Conservation (phyloP, 64 coral and sea anemone species). For the Actinia equina region DNA sequence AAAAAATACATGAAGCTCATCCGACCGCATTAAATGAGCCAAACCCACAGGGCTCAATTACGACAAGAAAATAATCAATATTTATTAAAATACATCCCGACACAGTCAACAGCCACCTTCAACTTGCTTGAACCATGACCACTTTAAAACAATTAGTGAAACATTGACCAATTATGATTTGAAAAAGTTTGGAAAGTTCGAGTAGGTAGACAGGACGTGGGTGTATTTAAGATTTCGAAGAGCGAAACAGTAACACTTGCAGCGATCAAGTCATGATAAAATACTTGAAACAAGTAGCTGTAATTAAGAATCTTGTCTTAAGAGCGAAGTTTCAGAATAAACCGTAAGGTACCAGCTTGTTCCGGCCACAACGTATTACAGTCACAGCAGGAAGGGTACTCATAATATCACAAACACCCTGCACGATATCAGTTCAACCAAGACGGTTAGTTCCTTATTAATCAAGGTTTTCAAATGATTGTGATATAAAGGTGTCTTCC, state of each 20-base stretch:
- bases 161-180: background rate
- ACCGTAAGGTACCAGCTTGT: background rate
- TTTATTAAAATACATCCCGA: background rate
- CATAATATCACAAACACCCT: background rate
- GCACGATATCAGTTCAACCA: background rate
- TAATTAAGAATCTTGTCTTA: background rate
- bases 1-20: background rate
- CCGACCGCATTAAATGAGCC: background rate
- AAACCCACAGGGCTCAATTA: conserved; percentile 3
- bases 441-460: background rate
- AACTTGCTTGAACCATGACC: background rate
- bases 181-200: background rate
- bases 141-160: background rate
- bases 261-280: background rate
- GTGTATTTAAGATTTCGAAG: too few relatives aligned
- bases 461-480: background rate
- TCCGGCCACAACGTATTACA: conserved; percentile 1
- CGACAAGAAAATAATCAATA: background rate
- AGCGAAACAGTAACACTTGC: background rate
- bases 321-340: background rate
- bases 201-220: background rate
- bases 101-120: background rate
- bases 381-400: background rate
- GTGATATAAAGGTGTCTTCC: too few relatives aligned
- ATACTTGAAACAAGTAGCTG: background rate